Evolutionary conservation across 2,113 vertebrate species (phyloP).

Genomic region (Mobula hypostoma): DNA sequence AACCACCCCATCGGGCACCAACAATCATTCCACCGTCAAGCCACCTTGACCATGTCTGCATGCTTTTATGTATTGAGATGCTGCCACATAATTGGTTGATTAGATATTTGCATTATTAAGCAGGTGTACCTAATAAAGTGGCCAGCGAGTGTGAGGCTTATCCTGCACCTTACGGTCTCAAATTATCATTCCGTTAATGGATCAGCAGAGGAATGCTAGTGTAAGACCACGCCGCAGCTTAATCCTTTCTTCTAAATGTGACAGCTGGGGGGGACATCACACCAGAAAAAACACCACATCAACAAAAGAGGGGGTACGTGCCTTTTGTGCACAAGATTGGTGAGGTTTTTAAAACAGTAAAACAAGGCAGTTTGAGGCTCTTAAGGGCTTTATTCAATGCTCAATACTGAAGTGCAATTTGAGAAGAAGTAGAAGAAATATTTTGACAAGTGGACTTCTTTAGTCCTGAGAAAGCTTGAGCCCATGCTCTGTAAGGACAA

Average conservation of each 20-base stretch:
- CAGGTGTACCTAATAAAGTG: too few relatives aligned
- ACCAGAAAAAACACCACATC: neutral
- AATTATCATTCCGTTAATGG: neutral
- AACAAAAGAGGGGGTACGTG: neutral
- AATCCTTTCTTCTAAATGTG: neutral
- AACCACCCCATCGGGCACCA: too few relatives aligned
- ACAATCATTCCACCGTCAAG: too few relatives aligned
- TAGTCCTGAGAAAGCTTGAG: neutral
- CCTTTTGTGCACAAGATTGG: neutral
- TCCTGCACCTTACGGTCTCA: too few relatives aligned
- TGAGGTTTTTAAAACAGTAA: neutral
- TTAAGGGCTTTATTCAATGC: slow-evolving; percentile 3
- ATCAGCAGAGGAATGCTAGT: neutral
- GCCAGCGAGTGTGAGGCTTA: too few relatives aligned
- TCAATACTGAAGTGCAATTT: slow-evolving; percentile 4
- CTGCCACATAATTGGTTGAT: too few relatives aligned
- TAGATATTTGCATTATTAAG: too few relatives aligned
- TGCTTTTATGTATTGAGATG: too few relatives aligned
- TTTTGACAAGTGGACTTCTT: neutral
- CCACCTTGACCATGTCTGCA: too few relatives aligned
- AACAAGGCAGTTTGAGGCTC: neutral
- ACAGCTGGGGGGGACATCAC: neutral
- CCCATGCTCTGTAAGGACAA: neutral
- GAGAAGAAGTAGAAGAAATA: neutral
- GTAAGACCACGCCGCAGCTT: neutral